phyloP scores from a whole-genome alignment of 2,797 vertebrate genomes.

The Catostomus latipinnis region DNA sequence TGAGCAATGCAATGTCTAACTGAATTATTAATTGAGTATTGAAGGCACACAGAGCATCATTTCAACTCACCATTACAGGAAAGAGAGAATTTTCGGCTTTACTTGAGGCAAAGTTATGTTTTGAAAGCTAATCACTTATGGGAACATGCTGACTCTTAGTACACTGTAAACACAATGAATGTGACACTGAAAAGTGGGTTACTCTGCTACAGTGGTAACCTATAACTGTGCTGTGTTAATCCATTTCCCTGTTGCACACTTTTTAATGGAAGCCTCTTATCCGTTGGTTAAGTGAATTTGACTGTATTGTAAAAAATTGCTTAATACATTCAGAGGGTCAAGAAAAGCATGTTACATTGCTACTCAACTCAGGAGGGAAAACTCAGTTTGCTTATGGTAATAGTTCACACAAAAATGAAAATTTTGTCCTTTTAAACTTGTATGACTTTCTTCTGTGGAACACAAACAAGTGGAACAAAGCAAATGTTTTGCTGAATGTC shows the following conservation, averaged over 20 bases:
- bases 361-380: background rate
- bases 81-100: constrained; percentile 15
- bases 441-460: no score
- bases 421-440: no score
- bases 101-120: constrained; percentile 6
- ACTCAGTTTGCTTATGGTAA: no score
- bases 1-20: background rate
- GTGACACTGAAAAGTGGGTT: constrained; percentile 18
- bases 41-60: background rate
- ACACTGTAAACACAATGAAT: constrained; percentile 9
- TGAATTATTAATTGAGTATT: constrained; percentile 29
- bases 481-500: no score
- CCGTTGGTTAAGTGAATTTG: constrained; percentile 6
- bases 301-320: constrained; percentile 28
- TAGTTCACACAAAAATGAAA: no score
- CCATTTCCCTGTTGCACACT: constrained; percentile 1
- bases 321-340: constrained; percentile 26
- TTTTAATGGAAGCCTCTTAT: background rate
- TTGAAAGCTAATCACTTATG: constrained; percentile 26
- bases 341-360: background rate
- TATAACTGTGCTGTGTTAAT: constrained; percentile 20
- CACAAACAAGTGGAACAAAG: no score
- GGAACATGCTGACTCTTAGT: constrained; percentile 21
- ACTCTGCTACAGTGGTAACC: constrained; percentile 23
- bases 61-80: constrained; percentile 12